phyloP scores from a whole-genome alignment of 2,888 invertebrate species.

The Rhagonycha lutea region DNA sequence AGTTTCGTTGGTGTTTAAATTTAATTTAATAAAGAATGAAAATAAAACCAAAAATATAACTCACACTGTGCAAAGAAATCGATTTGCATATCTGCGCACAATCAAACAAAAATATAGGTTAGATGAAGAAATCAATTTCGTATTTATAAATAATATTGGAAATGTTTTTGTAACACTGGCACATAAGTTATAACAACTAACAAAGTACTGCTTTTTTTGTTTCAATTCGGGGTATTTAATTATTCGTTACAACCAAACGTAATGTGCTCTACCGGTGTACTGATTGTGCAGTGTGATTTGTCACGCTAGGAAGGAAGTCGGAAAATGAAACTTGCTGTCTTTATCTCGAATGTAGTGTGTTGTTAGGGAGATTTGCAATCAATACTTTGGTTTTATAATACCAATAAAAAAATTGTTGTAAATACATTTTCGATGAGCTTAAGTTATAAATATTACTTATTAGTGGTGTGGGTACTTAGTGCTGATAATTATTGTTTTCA shows the following conservation, averaged over 20 bases:
- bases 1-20: neutral
- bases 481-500: no score
- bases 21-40: neutral
- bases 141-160: neutral
- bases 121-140: neutral
- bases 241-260: neutral
- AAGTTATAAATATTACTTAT: neutral
- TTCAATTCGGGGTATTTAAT: neutral
- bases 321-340: neutral
- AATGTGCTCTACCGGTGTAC: neutral
- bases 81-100: slow-evolving; percentile 19
- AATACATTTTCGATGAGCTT: neutral
- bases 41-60: slow-evolving; percentile 8
- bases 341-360: slow-evolving; percentile 1
- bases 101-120: neutral
- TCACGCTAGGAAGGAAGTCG: neutral
- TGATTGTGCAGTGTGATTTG: neutral
- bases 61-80: slow-evolving; percentile 14
- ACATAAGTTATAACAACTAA: neutral
- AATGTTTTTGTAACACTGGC: neutral
- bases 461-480: no score
- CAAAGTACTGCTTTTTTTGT: neutral
- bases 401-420: neutral
- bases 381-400: neutral
- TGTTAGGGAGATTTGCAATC: neutral